Evolutionary conservation across 2,113 vertebrate species (phyloP).

Genomic region (Cavia porcellus): DNA sequence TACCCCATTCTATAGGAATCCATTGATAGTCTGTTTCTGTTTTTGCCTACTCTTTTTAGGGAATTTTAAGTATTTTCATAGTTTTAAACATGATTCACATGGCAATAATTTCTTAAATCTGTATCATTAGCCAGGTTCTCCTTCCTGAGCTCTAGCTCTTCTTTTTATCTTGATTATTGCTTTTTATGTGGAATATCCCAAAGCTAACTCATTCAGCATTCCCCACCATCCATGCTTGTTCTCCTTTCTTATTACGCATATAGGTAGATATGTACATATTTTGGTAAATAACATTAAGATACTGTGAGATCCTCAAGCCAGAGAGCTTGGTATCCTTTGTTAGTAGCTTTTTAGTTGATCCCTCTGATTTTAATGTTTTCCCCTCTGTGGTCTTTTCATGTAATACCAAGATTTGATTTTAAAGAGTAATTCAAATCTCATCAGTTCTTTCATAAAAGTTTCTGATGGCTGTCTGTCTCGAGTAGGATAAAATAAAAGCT

Average conservation of each 20-base stretch:
- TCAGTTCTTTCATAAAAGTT: slow-evolving; percentile 38
- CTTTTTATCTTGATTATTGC: not conserved
- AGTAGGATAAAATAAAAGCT: slow-evolving; percentile 16
- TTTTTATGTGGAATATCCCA: slow-evolving; percentile 7
- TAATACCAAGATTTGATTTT: slow-evolving; percentile 46
- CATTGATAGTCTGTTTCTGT: not conserved
- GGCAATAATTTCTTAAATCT: slow-evolving; percentile 31
- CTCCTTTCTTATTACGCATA: not conserved
- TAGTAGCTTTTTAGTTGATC: not conserved
- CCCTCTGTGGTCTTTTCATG: not conserved
- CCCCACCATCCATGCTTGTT: not conserved
- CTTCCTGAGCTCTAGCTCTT: slow-evolving; percentile 17
- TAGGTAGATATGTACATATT: not conserved
- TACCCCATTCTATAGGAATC: not conserved
- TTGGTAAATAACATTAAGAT: not conserved
- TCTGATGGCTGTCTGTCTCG: slow-evolving; percentile 33
- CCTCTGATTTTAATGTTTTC: not conserved
- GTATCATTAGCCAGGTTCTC: not conserved
- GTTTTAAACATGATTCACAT: not conserved
- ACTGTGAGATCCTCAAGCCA: not conserved
- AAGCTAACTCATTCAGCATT: slow-evolving; percentile 30
- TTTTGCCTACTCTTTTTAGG: not conserved
- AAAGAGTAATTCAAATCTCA: slow-evolving; percentile 34
- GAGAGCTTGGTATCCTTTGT: slow-evolving; percentile 48
- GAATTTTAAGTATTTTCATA: slow-evolving; percentile 16